Conservation (phyloP, 2,797 vertebrate species). For the Rhinophrynus dorsalis region DNA sequence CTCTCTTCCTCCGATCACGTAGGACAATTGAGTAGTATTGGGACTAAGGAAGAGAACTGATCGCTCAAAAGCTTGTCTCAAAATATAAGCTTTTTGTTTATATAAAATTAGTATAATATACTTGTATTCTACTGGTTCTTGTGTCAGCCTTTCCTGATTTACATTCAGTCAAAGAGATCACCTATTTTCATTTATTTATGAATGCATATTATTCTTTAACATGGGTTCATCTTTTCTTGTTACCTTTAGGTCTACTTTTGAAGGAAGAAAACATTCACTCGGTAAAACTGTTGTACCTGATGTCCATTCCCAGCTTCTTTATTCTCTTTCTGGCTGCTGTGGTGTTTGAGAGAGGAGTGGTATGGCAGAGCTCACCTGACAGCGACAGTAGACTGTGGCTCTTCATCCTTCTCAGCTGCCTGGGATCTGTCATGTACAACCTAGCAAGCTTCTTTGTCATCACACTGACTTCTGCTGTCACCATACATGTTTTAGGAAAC, state of each 20-base stretch:
- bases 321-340: constrained; percentile 83
- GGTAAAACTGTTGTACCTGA: constrained; percentile 88
- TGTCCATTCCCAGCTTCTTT: constrained; percentile 93
- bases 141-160: too few relatives aligned
- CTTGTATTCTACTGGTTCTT: too few relatives aligned
- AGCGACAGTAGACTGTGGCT: constrained; percentile 82
- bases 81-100: too few relatives aligned
- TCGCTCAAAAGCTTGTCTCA: too few relatives aligned
- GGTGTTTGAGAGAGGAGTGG: constrained; percentile 79
- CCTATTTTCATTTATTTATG: too few relatives aligned
- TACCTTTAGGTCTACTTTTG: constrained; percentile 80
- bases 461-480: constrained; percentile 93
- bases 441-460: constrained; percentile 91
- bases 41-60: too few relatives aligned
- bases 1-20: too few relatives aligned
- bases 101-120: too few relatives aligned
- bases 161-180: too few relatives aligned
- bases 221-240: too few relatives aligned
- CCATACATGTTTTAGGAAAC: constrained; percentile 93
- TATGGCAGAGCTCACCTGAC: constrained; percentile 72
- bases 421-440: constrained; percentile 94
- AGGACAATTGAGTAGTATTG: too few relatives aligned
- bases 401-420: constrained; percentile 91
- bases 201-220: too few relatives aligned
- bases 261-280: constrained; percentile 91